A percentile compares a stretch with the other conserved stretches of the same genome.
Evolutionary conservation across 2,113 vertebrate species (phyloP).

Genomic region (Parotia lawesii): DNA sequence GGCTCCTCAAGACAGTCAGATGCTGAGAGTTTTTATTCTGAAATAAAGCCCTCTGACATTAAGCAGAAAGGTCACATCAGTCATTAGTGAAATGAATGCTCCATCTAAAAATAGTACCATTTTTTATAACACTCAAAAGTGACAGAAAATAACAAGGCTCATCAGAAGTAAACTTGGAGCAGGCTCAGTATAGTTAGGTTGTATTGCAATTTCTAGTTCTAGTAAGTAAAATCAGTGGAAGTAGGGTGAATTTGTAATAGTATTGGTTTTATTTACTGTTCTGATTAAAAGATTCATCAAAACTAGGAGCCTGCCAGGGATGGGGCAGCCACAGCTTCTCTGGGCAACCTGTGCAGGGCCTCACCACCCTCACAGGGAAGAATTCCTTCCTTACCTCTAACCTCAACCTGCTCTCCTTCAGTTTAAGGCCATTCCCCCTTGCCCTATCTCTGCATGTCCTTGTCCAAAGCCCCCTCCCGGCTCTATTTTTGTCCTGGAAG

Average conservation of each 20-base stretch:
- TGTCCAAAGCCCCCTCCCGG: background rate
- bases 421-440: background rate
- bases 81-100: slow-evolving; percentile 29
- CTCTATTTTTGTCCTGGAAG: background rate
- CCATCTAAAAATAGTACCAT: slow-evolving; percentile 49
- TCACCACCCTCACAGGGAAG: background rate
- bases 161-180: background rate
- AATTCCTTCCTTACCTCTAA: background rate
- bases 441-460: background rate
- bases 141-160: background rate
- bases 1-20: background rate
- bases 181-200: background rate
- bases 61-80: slow-evolving; percentile 60
- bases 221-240: background rate
- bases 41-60: slow-evolving; percentile 57
- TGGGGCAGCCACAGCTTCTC: background rate
- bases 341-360: background rate
- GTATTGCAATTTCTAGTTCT: background rate
- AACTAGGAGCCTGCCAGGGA: background rate
- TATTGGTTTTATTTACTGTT: background rate
- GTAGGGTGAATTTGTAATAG: background rate
- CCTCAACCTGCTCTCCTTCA: background rate
- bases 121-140: background rate
- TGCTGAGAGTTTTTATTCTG: background rate
- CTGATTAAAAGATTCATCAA: background rate